A percentile compares a stretch with the other conserved stretches of the same genome.
phyloP scores from a whole-genome alignment of 2,113 vertebrate genomes.

The Mobula birostris region DNA sequence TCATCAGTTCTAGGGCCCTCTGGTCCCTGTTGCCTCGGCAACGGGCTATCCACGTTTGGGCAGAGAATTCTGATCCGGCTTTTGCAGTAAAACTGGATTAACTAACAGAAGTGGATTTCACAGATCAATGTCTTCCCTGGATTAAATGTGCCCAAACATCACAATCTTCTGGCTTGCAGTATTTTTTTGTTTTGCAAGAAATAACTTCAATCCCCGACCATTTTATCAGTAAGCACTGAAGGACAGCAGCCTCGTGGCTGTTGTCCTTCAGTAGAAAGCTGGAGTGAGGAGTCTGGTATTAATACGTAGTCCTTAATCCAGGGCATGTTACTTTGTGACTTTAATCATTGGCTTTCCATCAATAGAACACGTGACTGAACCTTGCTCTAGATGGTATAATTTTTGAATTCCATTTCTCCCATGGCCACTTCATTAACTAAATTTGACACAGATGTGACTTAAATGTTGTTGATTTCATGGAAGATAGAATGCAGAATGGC shows the following conservation, averaged over 20 bases:
- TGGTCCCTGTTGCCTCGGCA: neutral
- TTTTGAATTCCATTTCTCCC: constrained; percentile 30
- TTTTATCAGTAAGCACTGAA: constrained; percentile 1
- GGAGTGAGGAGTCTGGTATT: neutral
- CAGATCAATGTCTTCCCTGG: neutral
- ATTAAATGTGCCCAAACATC: neutral
- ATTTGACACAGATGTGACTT: constrained; percentile 35
- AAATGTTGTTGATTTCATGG: constrained; percentile 31
- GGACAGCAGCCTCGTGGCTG: too few species aligned
- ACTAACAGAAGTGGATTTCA: neutral
- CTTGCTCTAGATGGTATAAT: constrained; percentile 4
- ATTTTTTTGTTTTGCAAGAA: neutral
- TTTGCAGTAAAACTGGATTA: neutral
- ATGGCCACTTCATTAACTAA: constrained; percentile 31
- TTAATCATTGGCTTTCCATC: constrained; percentile 30
- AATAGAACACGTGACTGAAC: neutral
- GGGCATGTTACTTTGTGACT: neutral
- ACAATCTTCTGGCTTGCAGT: neutral
- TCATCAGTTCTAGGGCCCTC: neutral
- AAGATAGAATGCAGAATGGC: constrained; percentile 21
- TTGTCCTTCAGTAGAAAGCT: neutral
- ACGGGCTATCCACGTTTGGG: neutral
- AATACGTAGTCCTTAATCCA: neutral
- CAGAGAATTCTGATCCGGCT: neutral
- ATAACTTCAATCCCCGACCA: neutral